phyloP scores from a whole-genome alignment of 30 jellyfish, hydroid and myxozoan species.

The Chrysaora quinquecirrha region DNA sequence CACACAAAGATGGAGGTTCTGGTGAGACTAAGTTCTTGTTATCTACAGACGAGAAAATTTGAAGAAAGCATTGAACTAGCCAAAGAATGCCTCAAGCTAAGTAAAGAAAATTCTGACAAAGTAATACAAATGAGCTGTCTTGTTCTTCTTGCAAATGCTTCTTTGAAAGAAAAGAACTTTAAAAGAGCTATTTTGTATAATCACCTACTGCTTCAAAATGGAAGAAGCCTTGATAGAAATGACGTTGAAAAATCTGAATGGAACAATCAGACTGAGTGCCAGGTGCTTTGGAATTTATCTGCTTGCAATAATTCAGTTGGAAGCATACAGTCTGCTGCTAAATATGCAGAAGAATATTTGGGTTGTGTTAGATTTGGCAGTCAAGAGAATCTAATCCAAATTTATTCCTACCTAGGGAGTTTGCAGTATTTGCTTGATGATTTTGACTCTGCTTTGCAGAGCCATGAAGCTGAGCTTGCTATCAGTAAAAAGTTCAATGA shows the following conservation, averaged over 20 bases:
- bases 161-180: constrained; percentile 14
- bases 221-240: constrained; percentile 14
- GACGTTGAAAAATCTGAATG: constrained; percentile 28
- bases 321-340: constrained; percentile 18
- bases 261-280: constrained; percentile 62
- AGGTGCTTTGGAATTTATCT: constrained; percentile 48
- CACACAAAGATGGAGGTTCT: neutral
- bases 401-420: constrained; percentile 31
- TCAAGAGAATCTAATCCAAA: constrained; percentile 42
- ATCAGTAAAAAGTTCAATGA: constrained; percentile 53
- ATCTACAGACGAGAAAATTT: constrained; percentile 8
- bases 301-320: constrained; percentile 40
- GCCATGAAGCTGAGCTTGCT: constrained; percentile 53
- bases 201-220: constrained; percentile 24
- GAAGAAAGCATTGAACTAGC: constrained; percentile 34
- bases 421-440: constrained; percentile 2
- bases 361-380: constrained; percentile 18
- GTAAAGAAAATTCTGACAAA: neutral
- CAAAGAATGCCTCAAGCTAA: constrained; percentile 15
- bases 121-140: constrained; percentile 24
- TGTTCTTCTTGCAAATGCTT: constrained; percentile 51
- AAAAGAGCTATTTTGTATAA: constrained; percentile 28
- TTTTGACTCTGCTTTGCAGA: constrained; percentile 29
- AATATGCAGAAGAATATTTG: constrained; percentile 60
- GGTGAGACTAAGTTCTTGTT: constrained; percentile 46